Base-by-base conservation (phyloP, 64 coral and sea anemone species). In the Pocillopora damicornis region DNA sequence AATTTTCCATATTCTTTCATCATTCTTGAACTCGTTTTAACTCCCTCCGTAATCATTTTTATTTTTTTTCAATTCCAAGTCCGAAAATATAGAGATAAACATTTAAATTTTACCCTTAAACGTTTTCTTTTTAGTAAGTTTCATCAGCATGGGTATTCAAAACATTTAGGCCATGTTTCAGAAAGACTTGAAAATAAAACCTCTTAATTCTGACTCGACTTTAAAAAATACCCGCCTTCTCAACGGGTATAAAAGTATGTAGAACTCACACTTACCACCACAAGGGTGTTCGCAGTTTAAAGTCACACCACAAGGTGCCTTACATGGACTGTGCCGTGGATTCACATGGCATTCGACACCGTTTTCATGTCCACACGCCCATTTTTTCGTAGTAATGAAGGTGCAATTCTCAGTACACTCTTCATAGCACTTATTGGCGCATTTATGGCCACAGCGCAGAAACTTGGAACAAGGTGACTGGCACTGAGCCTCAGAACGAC, bases 401-500 rank as follows among this genome's bases (percentile, higher is more conserved):
- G 45, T 17, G 61, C 96, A 98, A 26, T 83, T 88, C 75, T 59
- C 90, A 23, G 76, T 76, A 12, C 88, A 98, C 22, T 72, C 82
- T 77, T 90, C 96, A 85, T 9, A 69, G 72, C 87, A 94, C 69
- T 42, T 78, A 18, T 76, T 90, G 25, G 76, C 25, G 59, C 96
- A 98, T 0, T 7, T 74, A 90, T 98, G 96, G n/a, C 90, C 90
- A 77, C 96, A 98, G 10, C 2, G 15, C 67, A 94, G 65, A 14
- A 66, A 37, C 72, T 90, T 90, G 18, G n/a, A 11, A 38, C 93
- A 94, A 20, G 65, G 82, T 35, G 51, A 59, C 11, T 23, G 10
- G 72, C 93, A 94, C 17, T 34, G 58, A 51, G 90, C 89, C 5
- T 86, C 77, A 42, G 13, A 58, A 12, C 76, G 88, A 38, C 90